A percentile compares a stretch with the other conserved stretches of the same genome.
phyloP scores from a whole-genome alignment of 1,140 invertebrate species.

The Aradophagus sp. region DNA sequence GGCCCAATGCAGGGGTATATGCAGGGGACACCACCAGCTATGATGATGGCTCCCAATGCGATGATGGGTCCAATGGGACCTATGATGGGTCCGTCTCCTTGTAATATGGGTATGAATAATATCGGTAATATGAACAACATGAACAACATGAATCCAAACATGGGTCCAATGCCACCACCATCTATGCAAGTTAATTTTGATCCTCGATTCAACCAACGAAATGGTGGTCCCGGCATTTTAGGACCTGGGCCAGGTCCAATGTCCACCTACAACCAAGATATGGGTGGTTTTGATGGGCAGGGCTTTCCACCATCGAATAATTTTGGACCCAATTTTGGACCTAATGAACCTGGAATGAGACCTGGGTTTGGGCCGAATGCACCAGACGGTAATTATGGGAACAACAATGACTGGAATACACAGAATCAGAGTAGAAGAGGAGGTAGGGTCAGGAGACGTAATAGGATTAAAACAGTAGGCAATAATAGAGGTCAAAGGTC shows the following conservation, averaged over 20 bases:
- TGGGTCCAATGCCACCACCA: slow-evolving; percentile 44
- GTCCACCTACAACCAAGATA: slow-evolving; percentile 59
- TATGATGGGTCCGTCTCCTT: slow-evolving; percentile 23
- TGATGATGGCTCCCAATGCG: slow-evolving; percentile 71
- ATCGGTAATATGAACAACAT: slow-evolving; percentile 12
- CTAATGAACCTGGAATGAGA: slow-evolving; percentile 58
- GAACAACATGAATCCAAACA: slow-evolving; percentile 26
- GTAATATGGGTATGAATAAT: slow-evolving; percentile 17
- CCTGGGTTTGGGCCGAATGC: slow-evolving; percentile 57
- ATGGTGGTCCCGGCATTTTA: slow-evolving; percentile 68
- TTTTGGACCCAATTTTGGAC: slow-evolving; percentile 57
- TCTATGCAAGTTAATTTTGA: slow-evolving; percentile 67
- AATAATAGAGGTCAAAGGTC: slow-evolving; percentile 63
- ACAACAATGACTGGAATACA: slow-evolving; percentile 59
- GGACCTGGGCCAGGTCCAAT: slow-evolving; percentile 69
- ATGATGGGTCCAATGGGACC: slow-evolving; percentile 68
- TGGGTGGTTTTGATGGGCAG: slow-evolving; percentile 60
- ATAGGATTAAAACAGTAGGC: slow-evolving; percentile 63
- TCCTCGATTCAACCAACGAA: slow-evolving; percentile 65
- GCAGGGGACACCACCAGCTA: slow-evolving; percentile 72
- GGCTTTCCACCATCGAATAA: slow-evolving; percentile 60
- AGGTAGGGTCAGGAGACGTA: slow-evolving; percentile 61
- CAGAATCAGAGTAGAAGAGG: slow-evolving; percentile 63
- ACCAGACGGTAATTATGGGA: slow-evolving; percentile 45
- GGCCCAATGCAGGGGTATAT: slow-evolving; percentile 74